phyloP scores from a whole-genome alignment of 2,888 invertebrate genomes.

The Phalera bucephala region DNA sequence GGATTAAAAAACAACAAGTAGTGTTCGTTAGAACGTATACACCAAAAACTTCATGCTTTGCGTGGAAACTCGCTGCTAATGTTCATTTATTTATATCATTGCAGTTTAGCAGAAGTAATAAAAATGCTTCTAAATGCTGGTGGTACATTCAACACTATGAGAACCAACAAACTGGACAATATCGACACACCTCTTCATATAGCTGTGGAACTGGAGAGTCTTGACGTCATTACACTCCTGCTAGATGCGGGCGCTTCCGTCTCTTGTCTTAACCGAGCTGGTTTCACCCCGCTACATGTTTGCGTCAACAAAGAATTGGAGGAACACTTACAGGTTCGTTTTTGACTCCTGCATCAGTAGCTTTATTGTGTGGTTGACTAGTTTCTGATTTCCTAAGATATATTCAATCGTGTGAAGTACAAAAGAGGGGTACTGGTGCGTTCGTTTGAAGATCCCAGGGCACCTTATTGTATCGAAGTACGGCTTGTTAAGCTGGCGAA shows the following conservation, averaged over 20 bases:
- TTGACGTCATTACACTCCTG: slow-evolving; percentile 66
- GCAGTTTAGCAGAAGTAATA: slow-evolving; percentile 54
- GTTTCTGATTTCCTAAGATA: too few species aligned
- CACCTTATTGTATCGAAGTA: too few species aligned
- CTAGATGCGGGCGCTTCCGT: slow-evolving; percentile 66
- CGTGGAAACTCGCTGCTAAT: too few species aligned
- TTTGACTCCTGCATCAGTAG: too few species aligned
- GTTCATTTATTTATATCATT: not conserved
- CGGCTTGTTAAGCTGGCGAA: too few species aligned
- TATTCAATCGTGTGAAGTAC: too few species aligned
- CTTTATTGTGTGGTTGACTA: too few species aligned
- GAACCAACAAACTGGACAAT: slow-evolving; percentile 21
- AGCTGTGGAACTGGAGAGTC: slow-evolving; percentile 69
- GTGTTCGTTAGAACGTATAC: too few species aligned
- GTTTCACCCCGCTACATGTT: slow-evolving; percentile 77
- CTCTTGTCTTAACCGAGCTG: slow-evolving; percentile 62
- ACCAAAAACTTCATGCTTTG: too few species aligned
- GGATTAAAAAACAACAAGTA: too few species aligned
- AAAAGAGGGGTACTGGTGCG: too few species aligned
- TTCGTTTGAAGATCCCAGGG: too few species aligned
- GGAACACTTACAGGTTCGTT: slow-evolving; percentile 64
- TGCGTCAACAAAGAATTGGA: slow-evolving; percentile 70
- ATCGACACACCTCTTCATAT: slow-evolving; percentile 77
- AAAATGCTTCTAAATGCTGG: slow-evolving; percentile 53
- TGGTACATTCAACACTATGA: slow-evolving; percentile 47